Conservation (phyloP, 37 sponge, comb jelly and placozoan genomes). For the Spongilla lacustris region DNA sequence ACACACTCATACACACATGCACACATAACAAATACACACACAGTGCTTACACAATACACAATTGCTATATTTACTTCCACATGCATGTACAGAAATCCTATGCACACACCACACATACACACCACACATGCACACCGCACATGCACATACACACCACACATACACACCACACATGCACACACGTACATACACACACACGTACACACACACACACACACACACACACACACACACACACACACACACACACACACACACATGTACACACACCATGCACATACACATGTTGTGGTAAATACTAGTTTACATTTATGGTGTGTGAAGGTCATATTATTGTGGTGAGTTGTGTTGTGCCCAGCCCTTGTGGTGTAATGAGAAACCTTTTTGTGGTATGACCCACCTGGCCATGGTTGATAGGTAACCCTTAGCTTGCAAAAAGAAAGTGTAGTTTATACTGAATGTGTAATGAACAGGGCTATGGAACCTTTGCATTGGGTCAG, state of each 20-base stretch:
- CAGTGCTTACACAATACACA: no score
- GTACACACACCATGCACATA: neutral
- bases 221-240: neutral
- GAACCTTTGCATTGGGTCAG: no score
- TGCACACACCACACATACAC: neutral
- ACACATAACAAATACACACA: no score
- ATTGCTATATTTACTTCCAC: no score
- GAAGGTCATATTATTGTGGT: neutral
- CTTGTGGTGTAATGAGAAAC: neutral
- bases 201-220: conserved; percentile 34
- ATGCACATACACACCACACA: no score
- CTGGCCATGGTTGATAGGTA: neutral
- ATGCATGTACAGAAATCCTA: neutral
- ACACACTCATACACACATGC: no score
- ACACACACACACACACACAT: neutral
- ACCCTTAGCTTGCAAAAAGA: neutral
- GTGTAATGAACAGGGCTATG: no score
- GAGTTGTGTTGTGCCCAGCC: neutral
- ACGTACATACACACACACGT: neutral
- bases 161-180: neutral
- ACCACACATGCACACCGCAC: no score
- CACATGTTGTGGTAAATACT: neutral
- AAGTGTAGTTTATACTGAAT: neutral
- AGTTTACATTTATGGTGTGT: neutral
- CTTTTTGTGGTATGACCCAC: neutral